Percentiles rank a stretch among this genome's conserved stretches.
These are phyloP conservation scores for Aphidius colemani DNA, from an alignment of 2,888 invertebrate species.

Conservation along the genomic window DNA sequence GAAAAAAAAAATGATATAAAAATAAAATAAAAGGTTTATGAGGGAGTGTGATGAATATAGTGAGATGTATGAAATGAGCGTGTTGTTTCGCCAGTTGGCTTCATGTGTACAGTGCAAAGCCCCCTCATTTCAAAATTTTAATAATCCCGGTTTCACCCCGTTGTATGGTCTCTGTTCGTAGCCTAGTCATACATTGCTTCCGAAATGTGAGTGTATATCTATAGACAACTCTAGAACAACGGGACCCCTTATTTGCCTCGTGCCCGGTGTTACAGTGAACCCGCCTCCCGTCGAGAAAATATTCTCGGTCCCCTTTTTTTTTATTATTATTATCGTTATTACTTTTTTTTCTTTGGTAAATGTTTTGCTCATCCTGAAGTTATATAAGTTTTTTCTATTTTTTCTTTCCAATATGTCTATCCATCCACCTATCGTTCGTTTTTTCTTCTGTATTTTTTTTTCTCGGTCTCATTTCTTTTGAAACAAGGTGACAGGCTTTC, in stretches of 20 bases:
- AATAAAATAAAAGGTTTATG: slow-evolving; percentile 26
- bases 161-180: slow-evolving; percentile 38
- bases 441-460: too few species aligned
- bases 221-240: too few species aligned
- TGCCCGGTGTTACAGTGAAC: slow-evolving; percentile 51
- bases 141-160: slow-evolving; percentile 48
- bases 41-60: slow-evolving; percentile 5
- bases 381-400: slow-evolving; percentile 21
- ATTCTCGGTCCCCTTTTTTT: slow-evolving; percentile 26
- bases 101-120: slow-evolving; percentile 29
- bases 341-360: slow-evolving; percentile 27
- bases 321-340: background rate
- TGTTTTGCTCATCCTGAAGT: too few species aligned
- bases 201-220: too few species aligned
- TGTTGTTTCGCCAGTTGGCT: slow-evolving; percentile 39
- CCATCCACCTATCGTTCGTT: background rate
- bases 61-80: slow-evolving; percentile 26
- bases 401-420: slow-evolving; percentile 27
- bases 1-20: slow-evolving; percentile 18
- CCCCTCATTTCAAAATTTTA: slow-evolving; percentile 43
- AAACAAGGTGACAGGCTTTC: too few species aligned
- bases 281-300: slow-evolving; percentile 49
- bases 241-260: slow-evolving; percentile 42
- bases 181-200: too few species aligned
- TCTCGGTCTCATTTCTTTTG: too few species aligned